Evolutionary conservation across 2,888 invertebrate species (phyloP).

Genomic region (Drosophila rellima): DNA sequence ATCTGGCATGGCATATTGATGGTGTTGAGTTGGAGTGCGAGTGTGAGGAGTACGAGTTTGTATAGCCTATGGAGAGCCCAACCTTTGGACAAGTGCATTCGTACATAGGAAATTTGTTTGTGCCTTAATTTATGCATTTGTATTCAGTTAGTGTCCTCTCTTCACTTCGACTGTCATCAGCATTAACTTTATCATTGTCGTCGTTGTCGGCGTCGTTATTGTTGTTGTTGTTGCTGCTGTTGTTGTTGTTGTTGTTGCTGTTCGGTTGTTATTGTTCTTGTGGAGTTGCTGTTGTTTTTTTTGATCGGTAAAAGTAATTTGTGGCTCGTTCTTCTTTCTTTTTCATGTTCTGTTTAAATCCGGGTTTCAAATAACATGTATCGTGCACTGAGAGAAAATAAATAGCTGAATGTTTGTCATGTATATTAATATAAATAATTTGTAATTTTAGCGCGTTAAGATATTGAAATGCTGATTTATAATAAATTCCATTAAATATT

Average conservation of each 20-base stretch:
- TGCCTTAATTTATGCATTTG: slow-evolving; percentile 74
- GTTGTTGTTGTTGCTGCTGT: slow-evolving; percentile 5
- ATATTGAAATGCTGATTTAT: no score
- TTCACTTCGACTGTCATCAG: slow-evolving; percentile 49
- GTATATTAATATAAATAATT: background rate
- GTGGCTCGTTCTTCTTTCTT: slow-evolving; percentile 70
- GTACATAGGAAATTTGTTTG: slow-evolving; percentile 77
- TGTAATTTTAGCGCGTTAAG: no score
- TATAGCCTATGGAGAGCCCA: slow-evolving; percentile 21
- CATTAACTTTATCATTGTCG: slow-evolving; percentile 25
- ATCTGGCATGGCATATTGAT: slow-evolving; percentile 37
- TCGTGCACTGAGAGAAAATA: slow-evolving; percentile 56
- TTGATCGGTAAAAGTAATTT: slow-evolving; percentile 79
- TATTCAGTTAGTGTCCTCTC: slow-evolving; percentile 65
- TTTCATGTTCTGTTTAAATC: slow-evolving; percentile 71
- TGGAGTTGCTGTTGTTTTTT: slow-evolving; percentile 29
- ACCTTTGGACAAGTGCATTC: slow-evolving; percentile 77
- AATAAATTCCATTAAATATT: background rate
- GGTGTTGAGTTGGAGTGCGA: background rate
- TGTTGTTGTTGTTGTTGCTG: slow-evolving; percentile 17
- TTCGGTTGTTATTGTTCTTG: slow-evolving; percentile 26
- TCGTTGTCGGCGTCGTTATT: background rate
- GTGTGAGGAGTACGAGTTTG: background rate
- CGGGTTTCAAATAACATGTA: slow-evolving; percentile 76
- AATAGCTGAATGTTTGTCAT: background rate